Percentiles rank a stretch among this genome's conserved stretches.
Conservation (phyloP, 2,888 invertebrate species). For the Magallana nippona region DNA sequence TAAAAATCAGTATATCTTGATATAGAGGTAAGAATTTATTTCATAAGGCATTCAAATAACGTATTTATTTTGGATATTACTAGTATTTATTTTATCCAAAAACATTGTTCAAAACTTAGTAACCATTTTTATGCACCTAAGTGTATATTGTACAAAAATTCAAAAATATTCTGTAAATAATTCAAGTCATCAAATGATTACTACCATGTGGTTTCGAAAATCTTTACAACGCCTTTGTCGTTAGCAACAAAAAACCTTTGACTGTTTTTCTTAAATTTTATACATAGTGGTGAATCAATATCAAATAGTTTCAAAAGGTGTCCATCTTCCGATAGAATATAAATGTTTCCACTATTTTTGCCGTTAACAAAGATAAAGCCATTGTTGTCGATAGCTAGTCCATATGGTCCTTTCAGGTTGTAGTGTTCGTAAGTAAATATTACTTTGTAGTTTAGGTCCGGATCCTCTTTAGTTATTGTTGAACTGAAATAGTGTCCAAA, state of each 20-base stretch:
- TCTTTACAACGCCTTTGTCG: neutral
- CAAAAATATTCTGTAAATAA: too few species aligned
- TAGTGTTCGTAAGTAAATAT: neutral
- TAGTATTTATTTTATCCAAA: too few species aligned
- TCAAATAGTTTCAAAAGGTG: neutral
- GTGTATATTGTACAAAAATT: too few species aligned
- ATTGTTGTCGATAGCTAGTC: neutral
- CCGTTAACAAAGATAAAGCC: neutral
- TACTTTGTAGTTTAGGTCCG: too few species aligned
- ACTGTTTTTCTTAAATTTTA: neutral
- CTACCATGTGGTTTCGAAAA: neutral
- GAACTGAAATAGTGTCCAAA: neutral
- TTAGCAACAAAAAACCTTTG: neutral
- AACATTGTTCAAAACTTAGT: too few species aligned
- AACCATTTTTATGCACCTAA: too few species aligned
- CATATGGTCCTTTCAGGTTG: neutral
- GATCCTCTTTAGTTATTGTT: neutral
- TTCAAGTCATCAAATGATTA: too few species aligned
- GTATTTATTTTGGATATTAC: too few species aligned
- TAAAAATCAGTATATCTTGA: too few species aligned
- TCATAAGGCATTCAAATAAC: too few species aligned
- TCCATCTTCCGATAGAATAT: neutral
- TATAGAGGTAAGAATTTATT: too few species aligned
- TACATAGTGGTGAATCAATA: neutral
- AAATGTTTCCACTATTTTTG: neutral